phyloP scores from a whole-genome alignment of 2,113 vertebrate genomes.

The Paracanthobrama guichenoti region DNA sequence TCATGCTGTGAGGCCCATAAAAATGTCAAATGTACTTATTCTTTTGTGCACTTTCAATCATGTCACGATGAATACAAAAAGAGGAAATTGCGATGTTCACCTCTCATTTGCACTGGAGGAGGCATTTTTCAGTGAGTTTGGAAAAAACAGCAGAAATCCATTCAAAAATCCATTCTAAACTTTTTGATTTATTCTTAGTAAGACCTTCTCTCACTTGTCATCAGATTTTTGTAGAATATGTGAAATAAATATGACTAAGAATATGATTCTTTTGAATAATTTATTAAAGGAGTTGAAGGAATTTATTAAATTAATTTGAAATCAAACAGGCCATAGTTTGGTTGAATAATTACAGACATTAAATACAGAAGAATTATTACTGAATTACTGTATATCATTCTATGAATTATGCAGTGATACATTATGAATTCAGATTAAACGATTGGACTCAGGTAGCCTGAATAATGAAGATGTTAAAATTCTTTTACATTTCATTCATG shows the following conservation, averaged over 20 bases:
- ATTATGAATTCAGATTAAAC: neutral
- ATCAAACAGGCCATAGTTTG: no score
- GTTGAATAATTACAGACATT: no score
- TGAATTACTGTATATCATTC: no score
- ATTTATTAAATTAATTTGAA: no score
- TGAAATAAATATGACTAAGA: neutral
- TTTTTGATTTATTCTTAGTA: neutral
- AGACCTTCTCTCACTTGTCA: neutral
- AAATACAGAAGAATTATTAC: no score
- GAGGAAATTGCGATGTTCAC: neutral
- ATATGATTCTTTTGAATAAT: neutral
- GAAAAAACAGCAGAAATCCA: neutral
- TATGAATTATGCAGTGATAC: neutral
- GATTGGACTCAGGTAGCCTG: neutral
- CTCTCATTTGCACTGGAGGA: neutral
- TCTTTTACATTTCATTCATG: neutral
- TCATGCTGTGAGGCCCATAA: neutral
- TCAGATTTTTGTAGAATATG: neutral
- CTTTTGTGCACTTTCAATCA: neutral
- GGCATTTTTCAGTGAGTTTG: neutral
- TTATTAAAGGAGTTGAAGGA: no score
- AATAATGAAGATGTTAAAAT: neutral
- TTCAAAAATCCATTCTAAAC: neutral
- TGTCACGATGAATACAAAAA: constrained; percentile 11
- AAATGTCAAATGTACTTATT: constrained; percentile 1